phyloP scores from a whole-genome alignment of 1,140 invertebrate genomes.

The Araneus ventricosus region DNA sequence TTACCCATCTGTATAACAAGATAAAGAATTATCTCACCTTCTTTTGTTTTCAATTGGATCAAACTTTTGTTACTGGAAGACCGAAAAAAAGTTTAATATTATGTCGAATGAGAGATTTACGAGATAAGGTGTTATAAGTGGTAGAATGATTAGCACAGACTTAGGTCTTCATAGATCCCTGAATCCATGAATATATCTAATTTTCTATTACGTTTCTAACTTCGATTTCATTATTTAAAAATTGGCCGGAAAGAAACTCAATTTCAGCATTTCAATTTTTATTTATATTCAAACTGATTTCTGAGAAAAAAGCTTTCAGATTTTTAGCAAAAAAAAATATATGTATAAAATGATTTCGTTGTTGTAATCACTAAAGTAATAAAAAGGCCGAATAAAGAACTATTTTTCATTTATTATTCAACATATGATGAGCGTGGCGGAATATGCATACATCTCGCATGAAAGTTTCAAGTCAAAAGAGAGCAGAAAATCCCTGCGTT shows the following conservation, averaged over 20 bases:
- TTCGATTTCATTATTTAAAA: not conserved
- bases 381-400: too few relatives aligned
- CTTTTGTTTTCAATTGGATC: slow-evolving; percentile 1
- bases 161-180: not conserved
- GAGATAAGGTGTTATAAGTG: not conserved
- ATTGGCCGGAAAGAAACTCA: not conserved
- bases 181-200: not conserved
- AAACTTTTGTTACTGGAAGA: not conserved
- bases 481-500: too few relatives aligned
- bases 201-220: not conserved
- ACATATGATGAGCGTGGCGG: too few relatives aligned
- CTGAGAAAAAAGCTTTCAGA: too few relatives aligned
- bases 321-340: too few relatives aligned
- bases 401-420: too few relatives aligned
- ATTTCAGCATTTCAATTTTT: not conserved
- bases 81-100: not conserved
- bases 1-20: not conserved
- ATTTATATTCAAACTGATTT: too few relatives aligned
- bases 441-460: too few relatives aligned
- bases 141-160: not conserved
- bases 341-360: too few relatives aligned
- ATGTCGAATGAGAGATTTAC: not conserved
- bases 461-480: too few relatives aligned
- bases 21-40: not conserved
- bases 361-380: too few relatives aligned